Evolutionary conservation across 1,140 invertebrate species (phyloP).

Genomic region (Zaprionus gabonicus): DNA sequence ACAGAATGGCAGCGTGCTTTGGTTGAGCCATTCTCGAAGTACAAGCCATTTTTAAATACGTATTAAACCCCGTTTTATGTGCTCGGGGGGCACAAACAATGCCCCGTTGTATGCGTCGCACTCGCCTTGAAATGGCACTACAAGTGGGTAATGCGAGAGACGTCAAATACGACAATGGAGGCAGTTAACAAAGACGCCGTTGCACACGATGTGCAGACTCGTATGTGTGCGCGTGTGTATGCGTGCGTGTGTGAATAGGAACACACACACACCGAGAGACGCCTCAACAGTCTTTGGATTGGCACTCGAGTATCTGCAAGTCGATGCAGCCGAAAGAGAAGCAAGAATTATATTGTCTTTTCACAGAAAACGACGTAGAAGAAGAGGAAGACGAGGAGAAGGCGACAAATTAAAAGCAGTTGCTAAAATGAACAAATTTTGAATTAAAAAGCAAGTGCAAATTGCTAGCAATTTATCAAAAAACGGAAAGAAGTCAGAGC

Average conservation of each 20-base stretch:
- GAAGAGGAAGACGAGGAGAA: neutral
- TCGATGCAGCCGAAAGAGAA: conserved; percentile 1
- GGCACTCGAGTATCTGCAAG: neutral
- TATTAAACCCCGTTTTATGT: conserved; percentile 4
- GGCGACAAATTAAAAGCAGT: conserved; percentile 1
- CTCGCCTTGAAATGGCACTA: conserved; percentile 4
- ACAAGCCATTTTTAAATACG: conserved; percentile 1
- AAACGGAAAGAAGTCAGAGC: neutral
- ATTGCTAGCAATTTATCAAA: conserved; percentile 1
- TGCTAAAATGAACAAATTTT: conserved; percentile 1
- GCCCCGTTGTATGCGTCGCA: neutral
- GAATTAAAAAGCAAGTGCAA: neutral
- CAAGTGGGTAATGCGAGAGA: conserved; percentile 3
- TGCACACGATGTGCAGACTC: conserved; percentile 38
- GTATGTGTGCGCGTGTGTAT: conserved; percentile 3
- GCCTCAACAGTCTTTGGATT: conserved; percentile 1
- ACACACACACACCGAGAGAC: conserved; percentile 28
- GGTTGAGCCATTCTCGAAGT: neutral
- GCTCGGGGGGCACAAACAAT: neutral
- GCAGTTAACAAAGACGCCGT: conserved; percentile 36
- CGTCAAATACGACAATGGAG: conserved; percentile 5
- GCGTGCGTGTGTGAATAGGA: neutral
- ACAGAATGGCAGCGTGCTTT: neutral
- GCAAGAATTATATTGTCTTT: neutral
- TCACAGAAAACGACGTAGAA: neutral